phyloP scores from a whole-genome alignment of 92 coral and sea anemone species.

The Micromussa lordhowensis region DNA sequence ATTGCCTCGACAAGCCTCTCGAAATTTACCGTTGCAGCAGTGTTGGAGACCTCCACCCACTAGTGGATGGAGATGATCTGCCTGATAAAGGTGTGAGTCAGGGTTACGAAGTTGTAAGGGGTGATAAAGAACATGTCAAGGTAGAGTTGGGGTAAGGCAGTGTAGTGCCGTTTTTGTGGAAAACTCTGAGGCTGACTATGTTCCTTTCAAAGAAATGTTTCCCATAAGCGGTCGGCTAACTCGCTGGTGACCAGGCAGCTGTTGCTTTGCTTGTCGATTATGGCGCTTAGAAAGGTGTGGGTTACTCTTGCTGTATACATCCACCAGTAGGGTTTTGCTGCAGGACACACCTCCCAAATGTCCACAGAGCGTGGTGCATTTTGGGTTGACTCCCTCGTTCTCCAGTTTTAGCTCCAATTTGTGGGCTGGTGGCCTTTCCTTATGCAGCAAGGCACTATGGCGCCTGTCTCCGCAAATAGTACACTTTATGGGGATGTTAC shows the following conservation, averaged over 20 bases:
- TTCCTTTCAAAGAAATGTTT: no score
- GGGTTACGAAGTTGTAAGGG: no score
- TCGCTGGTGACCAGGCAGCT: conserved; percentile 54
- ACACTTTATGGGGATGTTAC: not conserved
- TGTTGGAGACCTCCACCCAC: no score
- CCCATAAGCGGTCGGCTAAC: conserved; percentile 57
- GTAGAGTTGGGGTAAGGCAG: no score
- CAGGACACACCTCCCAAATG: conserved; percentile 9
- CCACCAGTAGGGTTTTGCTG: not conserved
- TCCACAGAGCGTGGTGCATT: conserved; percentile 13
- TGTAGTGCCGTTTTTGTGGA: no score
- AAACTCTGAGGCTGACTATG: no score
- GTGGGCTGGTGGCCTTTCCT: not conserved
- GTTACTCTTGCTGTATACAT: not conserved
- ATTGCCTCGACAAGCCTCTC: no score
- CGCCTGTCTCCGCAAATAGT: not conserved
- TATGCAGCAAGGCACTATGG: not conserved
- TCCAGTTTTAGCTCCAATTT: not conserved
- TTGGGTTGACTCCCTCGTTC: not conserved
- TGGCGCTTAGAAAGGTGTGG: not conserved
- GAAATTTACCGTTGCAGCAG: no score
- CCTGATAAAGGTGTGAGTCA: no score
- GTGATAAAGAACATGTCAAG: no score
- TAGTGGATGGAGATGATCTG: no score
- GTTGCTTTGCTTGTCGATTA: conserved; percentile 58